phyloP scores from a whole-genome alignment of 2,113 vertebrate species.

The Setophaga petechia region DNA sequence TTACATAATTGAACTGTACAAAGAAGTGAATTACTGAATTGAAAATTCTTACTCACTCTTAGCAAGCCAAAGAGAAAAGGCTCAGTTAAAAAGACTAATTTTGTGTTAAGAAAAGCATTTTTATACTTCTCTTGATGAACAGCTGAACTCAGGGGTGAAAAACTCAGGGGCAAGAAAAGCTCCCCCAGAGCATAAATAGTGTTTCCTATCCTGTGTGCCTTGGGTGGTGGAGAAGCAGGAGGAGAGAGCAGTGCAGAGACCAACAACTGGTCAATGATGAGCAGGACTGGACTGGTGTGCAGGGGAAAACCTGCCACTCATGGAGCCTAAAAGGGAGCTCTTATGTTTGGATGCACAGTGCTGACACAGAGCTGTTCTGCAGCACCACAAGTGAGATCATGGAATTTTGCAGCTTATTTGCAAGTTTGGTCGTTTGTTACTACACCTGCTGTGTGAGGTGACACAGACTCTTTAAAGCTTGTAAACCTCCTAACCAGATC shows the following conservation, averaged over 20 bases:
- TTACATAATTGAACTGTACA: not conserved
- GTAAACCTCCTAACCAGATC: conserved; percentile 56
- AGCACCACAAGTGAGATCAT: conserved; percentile 76
- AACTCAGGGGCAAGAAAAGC: not conserved
- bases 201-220: not conserved
- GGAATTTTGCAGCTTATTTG: conserved; percentile 76
- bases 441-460: conserved; percentile 71
- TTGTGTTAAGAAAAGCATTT: not conserved
- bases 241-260: not conserved
- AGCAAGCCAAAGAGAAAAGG: not conserved
- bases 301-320: not conserved
- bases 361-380: conserved; percentile 73
- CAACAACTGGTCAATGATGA: not conserved
- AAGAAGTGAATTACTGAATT: not conserved
- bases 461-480: conserved; percentile 66
- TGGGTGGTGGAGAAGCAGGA: not conserved
- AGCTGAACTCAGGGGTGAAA: accelerated
- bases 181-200: not conserved
- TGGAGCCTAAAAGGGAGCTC: conserved; percentile 33
- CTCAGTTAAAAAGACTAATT: not conserved
- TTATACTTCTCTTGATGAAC: not conserved
- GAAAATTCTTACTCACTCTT: not conserved
- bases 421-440: conserved; percentile 72
- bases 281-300: not conserved
- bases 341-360: conserved; percentile 70